Conservation (phyloP, 30 jellyfish, hydroid and myxozoan genomes). For the Phacellophora camtschatica region DNA sequence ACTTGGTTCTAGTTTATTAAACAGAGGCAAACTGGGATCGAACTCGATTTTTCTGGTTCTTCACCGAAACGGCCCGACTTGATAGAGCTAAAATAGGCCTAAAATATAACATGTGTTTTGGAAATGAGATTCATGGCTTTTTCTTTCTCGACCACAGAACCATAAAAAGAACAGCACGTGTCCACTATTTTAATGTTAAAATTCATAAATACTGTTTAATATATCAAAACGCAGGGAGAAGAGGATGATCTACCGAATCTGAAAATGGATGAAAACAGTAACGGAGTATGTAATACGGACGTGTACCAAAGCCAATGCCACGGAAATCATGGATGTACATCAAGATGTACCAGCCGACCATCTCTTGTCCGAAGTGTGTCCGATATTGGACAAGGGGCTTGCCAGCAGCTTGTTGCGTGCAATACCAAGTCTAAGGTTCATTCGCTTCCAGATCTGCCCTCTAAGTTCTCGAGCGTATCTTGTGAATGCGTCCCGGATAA, state of each 20-base stretch:
- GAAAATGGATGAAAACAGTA: not conserved
- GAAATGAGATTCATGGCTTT: no score
- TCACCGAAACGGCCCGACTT: no score
- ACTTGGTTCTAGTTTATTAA: no score
- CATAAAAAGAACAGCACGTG: no score
- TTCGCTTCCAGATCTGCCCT: constrained; percentile 42
- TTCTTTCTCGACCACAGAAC: no score
- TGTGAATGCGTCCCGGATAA: constrained; percentile 16
- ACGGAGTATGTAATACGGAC: not conserved
- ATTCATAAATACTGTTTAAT: no score
- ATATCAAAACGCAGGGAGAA: not conserved
- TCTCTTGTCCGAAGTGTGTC: constrained; percentile 44
- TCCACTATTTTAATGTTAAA: no score
- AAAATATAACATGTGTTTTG: no score
- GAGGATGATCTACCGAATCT: constrained; percentile 11
- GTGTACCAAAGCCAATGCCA: constrained; percentile 31
- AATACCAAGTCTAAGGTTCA: constrained; percentile 25
- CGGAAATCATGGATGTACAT: not conserved
- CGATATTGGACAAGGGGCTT: constrained; percentile 31
- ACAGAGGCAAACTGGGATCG: no score
- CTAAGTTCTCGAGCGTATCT: not conserved
- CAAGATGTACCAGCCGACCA: constrained; percentile 35
- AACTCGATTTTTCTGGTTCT: no score
- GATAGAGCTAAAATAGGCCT: no score
- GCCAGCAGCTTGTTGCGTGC: constrained; percentile 22